phyloP scores from a whole-genome alignment of 2,797 vertebrate species.

The Sebastes trivittatus region DNA sequence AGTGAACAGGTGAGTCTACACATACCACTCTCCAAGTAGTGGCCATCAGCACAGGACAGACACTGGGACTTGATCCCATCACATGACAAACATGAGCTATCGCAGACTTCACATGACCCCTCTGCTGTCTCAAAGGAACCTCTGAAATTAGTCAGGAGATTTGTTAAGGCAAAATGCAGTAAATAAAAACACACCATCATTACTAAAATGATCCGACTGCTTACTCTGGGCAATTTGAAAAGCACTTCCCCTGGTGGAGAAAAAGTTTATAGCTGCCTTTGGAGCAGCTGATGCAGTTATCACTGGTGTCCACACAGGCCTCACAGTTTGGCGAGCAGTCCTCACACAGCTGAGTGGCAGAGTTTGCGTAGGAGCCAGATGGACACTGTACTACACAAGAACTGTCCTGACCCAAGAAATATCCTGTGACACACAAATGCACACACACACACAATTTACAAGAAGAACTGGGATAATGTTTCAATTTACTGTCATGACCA shows the following conservation, averaged over 20 bases:
- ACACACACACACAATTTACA: background rate
- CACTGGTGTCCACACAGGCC: conserved; percentile 72
- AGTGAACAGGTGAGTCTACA: conserved; percentile 81
- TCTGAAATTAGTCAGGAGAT: conserved; percentile 50
- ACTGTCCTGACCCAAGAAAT: conserved; percentile 82
- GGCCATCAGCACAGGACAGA: conserved; percentile 78
- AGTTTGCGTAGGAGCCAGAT: conserved; percentile 76
- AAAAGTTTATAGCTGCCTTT: conserved; percentile 74
- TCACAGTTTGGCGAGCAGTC: conserved; percentile 84
- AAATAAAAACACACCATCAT: background rate
- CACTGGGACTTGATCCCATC: conserved; percentile 79
- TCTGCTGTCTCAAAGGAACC: conserved; percentile 80
- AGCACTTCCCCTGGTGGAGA: conserved; percentile 82
- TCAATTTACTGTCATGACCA: accelerated
- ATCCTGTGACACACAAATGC: conserved; percentile 59
- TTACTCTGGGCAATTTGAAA: conserved; percentile 87
- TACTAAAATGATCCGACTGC: conserved; percentile 4
- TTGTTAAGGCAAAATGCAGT: background rate
- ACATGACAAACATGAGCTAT: conserved; percentile 80
- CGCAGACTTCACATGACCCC: conserved; percentile 78
- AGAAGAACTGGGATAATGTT: accelerated
- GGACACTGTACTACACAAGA: conserved; percentile 78
- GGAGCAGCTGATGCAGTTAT: conserved; percentile 82
- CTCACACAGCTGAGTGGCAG: conserved; percentile 80
- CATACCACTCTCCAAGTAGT: conserved; percentile 75